phyloP scores from a whole-genome alignment of 2,113 vertebrate species.

The Halcyon senegalensis region DNA sequence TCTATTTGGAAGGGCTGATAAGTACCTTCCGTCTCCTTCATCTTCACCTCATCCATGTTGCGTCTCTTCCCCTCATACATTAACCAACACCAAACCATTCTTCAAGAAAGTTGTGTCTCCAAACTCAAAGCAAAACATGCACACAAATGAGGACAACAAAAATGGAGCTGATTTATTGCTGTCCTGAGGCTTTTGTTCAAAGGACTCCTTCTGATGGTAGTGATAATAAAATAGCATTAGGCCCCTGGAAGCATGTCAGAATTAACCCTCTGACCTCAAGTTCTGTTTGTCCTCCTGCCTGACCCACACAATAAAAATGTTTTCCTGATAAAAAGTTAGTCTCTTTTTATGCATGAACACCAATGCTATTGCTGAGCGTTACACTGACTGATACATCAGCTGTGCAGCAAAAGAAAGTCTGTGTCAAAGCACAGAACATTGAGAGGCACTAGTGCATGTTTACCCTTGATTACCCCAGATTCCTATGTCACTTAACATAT shows the following conservation, averaged over 20 bases:
- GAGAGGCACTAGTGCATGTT: background rate
- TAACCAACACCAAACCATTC: background rate
- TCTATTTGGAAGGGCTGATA: background rate
- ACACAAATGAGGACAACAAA: background rate
- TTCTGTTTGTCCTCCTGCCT: background rate
- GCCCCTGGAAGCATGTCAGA: background rate
- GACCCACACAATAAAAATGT: background rate
- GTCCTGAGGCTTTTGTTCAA: background rate
- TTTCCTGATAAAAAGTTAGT: background rate
- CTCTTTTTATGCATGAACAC: background rate
- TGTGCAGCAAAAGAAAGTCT: background rate
- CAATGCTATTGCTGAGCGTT: background rate
- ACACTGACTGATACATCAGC: background rate
- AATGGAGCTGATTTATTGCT: background rate
- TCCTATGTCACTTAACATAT: rapidly evolving
- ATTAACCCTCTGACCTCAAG: background rate
- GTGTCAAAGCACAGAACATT: background rate
- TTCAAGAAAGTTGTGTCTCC: background rate
- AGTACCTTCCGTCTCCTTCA: background rate
- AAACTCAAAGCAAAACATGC: background rate
- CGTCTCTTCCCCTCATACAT: background rate
- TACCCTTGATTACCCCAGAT: background rate
- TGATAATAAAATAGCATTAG: background rate
- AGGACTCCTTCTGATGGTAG: background rate
- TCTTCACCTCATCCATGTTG: background rate